Conservation (phyloP, 2,888 invertebrate genomes). For the Epicampocera succincta region DNA sequence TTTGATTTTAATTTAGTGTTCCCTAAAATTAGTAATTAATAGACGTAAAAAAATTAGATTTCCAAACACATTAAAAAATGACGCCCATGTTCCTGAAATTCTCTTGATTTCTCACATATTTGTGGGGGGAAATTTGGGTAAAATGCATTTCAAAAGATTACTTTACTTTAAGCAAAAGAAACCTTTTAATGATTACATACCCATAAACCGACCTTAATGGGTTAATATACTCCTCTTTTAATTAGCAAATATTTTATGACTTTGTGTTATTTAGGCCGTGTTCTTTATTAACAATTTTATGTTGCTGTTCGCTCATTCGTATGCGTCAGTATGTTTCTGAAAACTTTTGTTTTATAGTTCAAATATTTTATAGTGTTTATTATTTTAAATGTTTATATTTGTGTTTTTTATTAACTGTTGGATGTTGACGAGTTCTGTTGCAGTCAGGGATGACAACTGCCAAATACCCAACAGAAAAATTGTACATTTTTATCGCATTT, state of each 20-base stretch:
- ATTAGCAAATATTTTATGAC: constrained; percentile 59
- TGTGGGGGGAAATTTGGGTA: too few relatives aligned
- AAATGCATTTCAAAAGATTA: too few relatives aligned
- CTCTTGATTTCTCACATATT: too few relatives aligned
- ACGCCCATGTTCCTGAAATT: too few relatives aligned
- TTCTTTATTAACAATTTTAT: constrained; percentile 30
- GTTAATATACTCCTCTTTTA: constrained; percentile 52
- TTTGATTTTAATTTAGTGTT: too few relatives aligned
- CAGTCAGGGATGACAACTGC: too few relatives aligned
- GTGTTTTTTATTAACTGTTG: constrained; percentile 39
- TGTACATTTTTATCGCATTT: too few relatives aligned
- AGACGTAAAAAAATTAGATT: too few relatives aligned
- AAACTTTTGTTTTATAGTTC: constrained; percentile 32
- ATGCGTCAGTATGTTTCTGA: not conserved
- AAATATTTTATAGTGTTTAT: constrained; percentile 53
- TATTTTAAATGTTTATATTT: constrained; percentile 40
- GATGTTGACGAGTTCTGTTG: not conserved
- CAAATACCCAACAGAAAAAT: too few relatives aligned
- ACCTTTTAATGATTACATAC: not conserved
- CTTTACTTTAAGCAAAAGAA: too few relatives aligned
- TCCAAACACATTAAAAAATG: too few relatives aligned
- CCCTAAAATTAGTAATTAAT: too few relatives aligned
- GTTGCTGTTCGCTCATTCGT: not conserved
- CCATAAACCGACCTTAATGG: constrained; percentile 25
- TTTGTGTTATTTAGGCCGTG: constrained; percentile 21